Base-by-base conservation (phyloP, 2,797 vertebrate genomes). In the Adelosebastes latens region DNA sequence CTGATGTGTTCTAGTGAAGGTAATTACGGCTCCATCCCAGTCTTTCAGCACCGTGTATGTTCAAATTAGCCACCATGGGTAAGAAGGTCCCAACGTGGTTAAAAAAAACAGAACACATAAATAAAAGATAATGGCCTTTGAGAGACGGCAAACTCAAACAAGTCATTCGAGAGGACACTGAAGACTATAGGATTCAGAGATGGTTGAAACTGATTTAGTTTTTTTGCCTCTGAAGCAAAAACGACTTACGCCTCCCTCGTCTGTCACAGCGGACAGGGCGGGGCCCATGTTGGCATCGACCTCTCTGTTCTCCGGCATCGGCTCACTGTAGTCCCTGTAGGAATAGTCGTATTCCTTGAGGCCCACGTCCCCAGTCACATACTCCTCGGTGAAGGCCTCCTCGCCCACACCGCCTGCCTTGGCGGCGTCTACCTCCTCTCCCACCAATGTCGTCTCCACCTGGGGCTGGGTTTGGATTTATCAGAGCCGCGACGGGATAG, bases 211-310 rank as follows among this genome's bases (percentile, higher is more conserved):
- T 8, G 85, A 84, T 87, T 89, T 22, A 4, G 31, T 76, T 76
- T 79, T 77, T 90, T 92, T 91, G 88, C 85, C 70, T 72, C 14
- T 69, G 75, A 89, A 92, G 90, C 92, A 79, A 84, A 84, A 88
- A 86, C 74, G 42, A 98, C 97, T 98, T 97, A 98, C 97, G 94
- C 96, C 96, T 96, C 96, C 97, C 94, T 94, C 95, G 29, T 96
- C 94, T 68, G 95, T 97, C 96, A 97, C 96, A 64, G 97, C 97
- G 25, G 97, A 97, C 91, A 97, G 96, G 85, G 94, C 95, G 58
- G 96, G 97, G 88, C 97, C 97, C 85, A 97, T 93, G 92, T 96
- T 89, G 68, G 90, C 95, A 46, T 96, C 96, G 1, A 73, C 78
- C 81, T 93, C 88, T 77, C 87, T 88, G 1, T 90, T 91, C 82